Base-by-base conservation (phyloP, 2,113 vertebrate species). In the Anolis carolinensis region DNA sequence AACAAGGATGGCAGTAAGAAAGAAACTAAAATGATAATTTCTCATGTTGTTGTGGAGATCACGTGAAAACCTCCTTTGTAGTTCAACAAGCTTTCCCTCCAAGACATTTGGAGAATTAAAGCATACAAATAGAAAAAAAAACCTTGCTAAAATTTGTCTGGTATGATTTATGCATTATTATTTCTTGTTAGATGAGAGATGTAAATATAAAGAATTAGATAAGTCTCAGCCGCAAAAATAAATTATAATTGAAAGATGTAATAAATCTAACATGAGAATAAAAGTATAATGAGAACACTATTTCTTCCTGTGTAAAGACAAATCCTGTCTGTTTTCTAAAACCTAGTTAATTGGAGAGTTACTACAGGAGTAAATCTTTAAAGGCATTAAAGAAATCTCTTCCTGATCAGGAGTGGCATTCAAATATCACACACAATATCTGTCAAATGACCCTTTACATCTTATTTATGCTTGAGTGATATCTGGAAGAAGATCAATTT, bases 81-180 rank as follows among this genome's bases (percentile, higher is more conserved):
- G 93, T 95, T 96, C 91, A 84, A 85, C 89, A 87, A 79, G 87
- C 82, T 88, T 62, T 1, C 83, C 78, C 90, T 95, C 92, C 70
- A 86, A 91, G 92, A 93, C 89, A 90, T 91, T 94, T 2, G 18
- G 88, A 94, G 92, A 95, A 94, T 75, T 93, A 95, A 95, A 94
- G 92, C 90, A 87, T 86, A 94, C 93, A 90, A 92, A 93, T 83
- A 89, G 85, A 86, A 86, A 89, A 94, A 93, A 91, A 16, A 59
- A 20, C 55, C 89, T 87, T 94, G 90, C 88, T 87, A 93, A 91
- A 84, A 73, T 78, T 93, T 95, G 94, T 94, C 93, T 93, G 92
- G 85, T 94, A 94, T 95, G 96, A 95, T 94, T 95, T 96, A 96
- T 95, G 89, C 95, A 93, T 94, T 95, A 92, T 94, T 95, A 93